phyloP scores from a whole-genome alignment of 1,140 invertebrate species.

The Diachasmimorpha longicaudata region DNA sequence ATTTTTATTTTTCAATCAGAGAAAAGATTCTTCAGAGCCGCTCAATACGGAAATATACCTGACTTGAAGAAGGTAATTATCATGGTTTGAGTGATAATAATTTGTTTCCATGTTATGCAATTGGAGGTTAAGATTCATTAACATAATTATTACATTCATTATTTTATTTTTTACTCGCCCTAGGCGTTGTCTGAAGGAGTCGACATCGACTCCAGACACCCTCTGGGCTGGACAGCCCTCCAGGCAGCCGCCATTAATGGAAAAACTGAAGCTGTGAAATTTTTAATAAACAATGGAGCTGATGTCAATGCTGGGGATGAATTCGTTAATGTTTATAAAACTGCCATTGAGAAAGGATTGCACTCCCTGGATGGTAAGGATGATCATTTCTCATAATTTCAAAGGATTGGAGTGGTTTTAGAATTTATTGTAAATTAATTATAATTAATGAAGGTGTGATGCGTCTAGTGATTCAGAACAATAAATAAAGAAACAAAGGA shows the following conservation, averaged over 20 bases:
- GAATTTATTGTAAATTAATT: no score
- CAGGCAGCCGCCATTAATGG: conserved; percentile 85
- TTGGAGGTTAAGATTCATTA: no score
- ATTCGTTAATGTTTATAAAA: conserved; percentile 75
- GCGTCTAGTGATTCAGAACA: no score
- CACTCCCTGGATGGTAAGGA: conserved; percentile 69
- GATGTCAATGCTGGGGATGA: conserved; percentile 82
- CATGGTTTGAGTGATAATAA: conserved; percentile 19
- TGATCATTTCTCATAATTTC: no score
- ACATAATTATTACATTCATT: neutral
- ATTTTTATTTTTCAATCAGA: conserved; percentile 56
- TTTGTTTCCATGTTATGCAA: no score
- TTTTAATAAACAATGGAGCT: conserved; percentile 77
- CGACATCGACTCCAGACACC: conserved; percentile 71
- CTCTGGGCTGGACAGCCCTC: conserved; percentile 85
- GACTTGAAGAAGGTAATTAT: conserved; percentile 67
- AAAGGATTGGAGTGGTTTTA: no score
- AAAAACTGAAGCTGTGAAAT: conserved; percentile 68
- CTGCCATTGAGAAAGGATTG: conserved; percentile 65
- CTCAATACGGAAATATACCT: conserved; percentile 67
- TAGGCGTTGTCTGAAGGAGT: conserved; percentile 52
- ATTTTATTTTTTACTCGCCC: conserved; percentile 26
- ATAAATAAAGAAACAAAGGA: neutral
- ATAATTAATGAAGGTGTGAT: no score
- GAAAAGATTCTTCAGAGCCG: conserved; percentile 69